A percentile compares a stretch with the other conserved stretches of the same genome.
Evolutionary conservation across 2,888 invertebrate genomes (phyloP).

Genomic region (Octonoba sinensis): DNA sequence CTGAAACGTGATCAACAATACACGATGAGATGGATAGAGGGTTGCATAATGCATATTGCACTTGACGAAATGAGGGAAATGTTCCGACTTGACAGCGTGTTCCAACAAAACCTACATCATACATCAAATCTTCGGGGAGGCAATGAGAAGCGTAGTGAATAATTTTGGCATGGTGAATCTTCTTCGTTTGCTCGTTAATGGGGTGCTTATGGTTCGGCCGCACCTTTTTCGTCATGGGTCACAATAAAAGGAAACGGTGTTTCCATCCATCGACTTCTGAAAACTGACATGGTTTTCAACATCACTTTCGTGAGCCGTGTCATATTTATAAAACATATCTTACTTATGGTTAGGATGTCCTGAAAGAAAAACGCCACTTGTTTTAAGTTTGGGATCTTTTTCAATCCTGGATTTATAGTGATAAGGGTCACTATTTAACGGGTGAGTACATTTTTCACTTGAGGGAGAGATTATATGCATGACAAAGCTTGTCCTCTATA

Average conservation of each 20-base stretch:
- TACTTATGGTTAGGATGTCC: too few species aligned
- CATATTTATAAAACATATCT: too few species aligned
- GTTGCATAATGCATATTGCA: constrained; percentile 23
- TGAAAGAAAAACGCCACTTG: constrained; percentile 1
- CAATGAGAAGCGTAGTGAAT: constrained; percentile 19
- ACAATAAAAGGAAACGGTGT: background rate
- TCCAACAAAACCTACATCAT: constrained; percentile 14
- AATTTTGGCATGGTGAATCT: constrained; percentile 13
- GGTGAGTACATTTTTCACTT: too few species aligned
- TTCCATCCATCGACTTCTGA: too few species aligned
- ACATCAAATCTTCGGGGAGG: background rate
- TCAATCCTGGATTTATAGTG: too few species aligned
- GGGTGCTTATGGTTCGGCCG: background rate
- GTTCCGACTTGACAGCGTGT: constrained; percentile 11
- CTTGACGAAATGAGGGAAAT: constrained; percentile 24
- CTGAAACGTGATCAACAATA: constrained; percentile 21
- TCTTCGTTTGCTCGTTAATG: constrained; percentile 10
- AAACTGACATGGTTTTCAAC: too few species aligned
- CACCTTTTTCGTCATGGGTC: constrained; percentile 8
- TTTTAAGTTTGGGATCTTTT: too few species aligned
- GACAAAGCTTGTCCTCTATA: too few species aligned
- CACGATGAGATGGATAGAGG: constrained; percentile 15
- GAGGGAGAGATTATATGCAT: too few species aligned
- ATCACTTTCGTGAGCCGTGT: too few species aligned
- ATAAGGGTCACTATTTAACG: too few species aligned